A percentile compares a stretch with the other conserved stretches of the same genome.
Evolutionary conservation across 2,113 vertebrate species (phyloP).

Genomic region (Bubo blakistoni): DNA sequence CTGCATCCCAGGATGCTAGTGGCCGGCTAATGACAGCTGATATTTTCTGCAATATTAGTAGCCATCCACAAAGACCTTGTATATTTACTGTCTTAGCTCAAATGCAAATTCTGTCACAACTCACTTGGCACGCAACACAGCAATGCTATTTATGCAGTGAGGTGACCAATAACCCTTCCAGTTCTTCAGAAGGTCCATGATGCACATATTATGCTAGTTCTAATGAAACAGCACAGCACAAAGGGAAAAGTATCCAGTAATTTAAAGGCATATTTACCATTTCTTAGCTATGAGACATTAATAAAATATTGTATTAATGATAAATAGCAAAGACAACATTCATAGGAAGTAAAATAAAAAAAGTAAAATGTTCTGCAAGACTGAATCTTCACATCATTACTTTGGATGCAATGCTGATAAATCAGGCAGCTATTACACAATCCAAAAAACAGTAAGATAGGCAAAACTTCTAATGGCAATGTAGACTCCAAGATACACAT

Average conservation of each 20-base stretch:
- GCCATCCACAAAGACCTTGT: neutral
- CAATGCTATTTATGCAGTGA: neutral
- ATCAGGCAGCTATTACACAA: neutral
- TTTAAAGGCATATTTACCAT: neutral
- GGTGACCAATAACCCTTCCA: neutral
- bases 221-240: neutral
- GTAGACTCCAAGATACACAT: neutral
- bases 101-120: neutral
- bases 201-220: neutral
- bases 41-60: neutral
- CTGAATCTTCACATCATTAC: neutral
- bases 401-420: neutral
- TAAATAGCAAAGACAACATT: neutral
- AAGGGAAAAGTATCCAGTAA: neutral
- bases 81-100: neutral
- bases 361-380: neutral
- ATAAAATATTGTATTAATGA: neutral
- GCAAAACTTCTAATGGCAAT: neutral
- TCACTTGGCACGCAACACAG: neutral
- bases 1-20: neutral
- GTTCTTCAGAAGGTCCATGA: neutral
- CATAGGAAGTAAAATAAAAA: neutral
- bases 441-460: neutral
- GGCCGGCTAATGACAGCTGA: neutral
- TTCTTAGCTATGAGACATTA: neutral